Base-by-base conservation (phyloP, 2,113 vertebrate species). In the Coracopsis vasa region DNA sequence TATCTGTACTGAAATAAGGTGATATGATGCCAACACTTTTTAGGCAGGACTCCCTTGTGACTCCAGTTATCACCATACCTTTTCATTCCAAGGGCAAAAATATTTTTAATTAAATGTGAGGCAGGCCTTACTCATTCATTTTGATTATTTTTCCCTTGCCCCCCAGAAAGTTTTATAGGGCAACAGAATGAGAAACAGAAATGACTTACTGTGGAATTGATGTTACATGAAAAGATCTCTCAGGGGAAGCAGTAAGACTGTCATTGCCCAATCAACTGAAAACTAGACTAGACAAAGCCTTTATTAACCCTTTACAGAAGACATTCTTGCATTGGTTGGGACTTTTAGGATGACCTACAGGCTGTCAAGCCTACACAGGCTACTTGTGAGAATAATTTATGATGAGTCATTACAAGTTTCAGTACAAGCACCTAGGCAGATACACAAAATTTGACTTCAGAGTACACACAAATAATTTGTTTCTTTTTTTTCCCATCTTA, bases 191-290 rank as follows among this genome's bases (percentile, higher is more conserved):
- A 93, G 92, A 96, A 96, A 84, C 39, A 88, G 94, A 91, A 96
- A 94, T 81, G 28, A 56, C 56, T 94, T 92, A 72, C 92, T 87
- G 83, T 85, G 41, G 58, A 95, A 95, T 86, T 94, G 94, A 94
- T 95, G 87, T 72, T 95, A 96, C 78, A 25, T 95, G 87, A 96
- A 95, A 91, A 96, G 94, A 45, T 93, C 16, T 94, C 90, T 92
- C 86, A 88, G 65, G 80, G 85, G 90, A 96, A 74, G 72, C 25
- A 48, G n/a, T 92, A 88, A 92, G 86, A 61, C 80, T 95, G 86
- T 96, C 92, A 92, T 90, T 95, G 82, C 80, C 69, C 41, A 29
- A 92, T 92, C 91, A 92, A 50, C 51, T 93, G n/a, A 95, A 94
- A 96, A 91, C 61, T 61, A 92, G 69, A 81, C 72, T 44, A 95